Percentiles rank a stretch among this genome's conserved stretches.
Conservation (phyloP, 1,140 invertebrate genomes). For the Varroa destructor region DNA sequence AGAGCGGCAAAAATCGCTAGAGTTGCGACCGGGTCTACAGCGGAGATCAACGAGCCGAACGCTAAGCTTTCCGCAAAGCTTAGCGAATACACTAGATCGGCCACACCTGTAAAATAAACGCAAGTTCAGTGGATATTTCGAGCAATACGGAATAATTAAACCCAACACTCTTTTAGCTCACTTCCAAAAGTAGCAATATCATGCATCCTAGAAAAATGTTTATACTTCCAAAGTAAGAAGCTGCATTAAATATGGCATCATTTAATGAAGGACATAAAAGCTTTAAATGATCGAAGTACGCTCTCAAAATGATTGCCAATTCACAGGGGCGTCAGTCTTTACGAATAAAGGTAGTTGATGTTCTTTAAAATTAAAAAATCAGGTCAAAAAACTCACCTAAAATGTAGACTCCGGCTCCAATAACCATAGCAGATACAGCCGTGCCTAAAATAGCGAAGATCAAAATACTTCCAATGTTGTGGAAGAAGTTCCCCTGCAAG, state of each 20-base stretch:
- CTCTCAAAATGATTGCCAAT: too few relatives aligned
- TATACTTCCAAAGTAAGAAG: too few relatives aligned
- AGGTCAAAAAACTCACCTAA: slow-evolving; percentile 48
- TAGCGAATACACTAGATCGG: slow-evolving; percentile 64
- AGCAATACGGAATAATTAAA: not conserved
- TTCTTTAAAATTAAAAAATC: slow-evolving; percentile 40
- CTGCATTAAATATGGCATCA: too few relatives aligned
- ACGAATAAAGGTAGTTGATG: too few relatives aligned
- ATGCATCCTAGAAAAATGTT: too few relatives aligned
- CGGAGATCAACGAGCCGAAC: slow-evolving; percentile 94
- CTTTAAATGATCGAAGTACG: too few relatives aligned
- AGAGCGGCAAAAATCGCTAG: slow-evolving; percentile 95
- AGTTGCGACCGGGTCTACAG: slow-evolving; percentile 94
- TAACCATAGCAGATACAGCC: slow-evolving; percentile 80
- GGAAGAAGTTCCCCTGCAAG: slow-evolving; percentile 77
- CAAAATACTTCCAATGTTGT: slow-evolving; percentile 75
- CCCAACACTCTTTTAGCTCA: too few relatives aligned
- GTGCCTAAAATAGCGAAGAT: slow-evolving; percentile 95
- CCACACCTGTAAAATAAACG: slow-evolving; percentile 39
- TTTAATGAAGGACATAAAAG: too few relatives aligned
- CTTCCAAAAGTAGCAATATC: too few relatives aligned
- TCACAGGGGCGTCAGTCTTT: too few relatives aligned
- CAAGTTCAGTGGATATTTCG: not conserved
- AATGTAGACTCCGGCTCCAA: slow-evolving; percentile 85
- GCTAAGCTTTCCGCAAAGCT: slow-evolving; percentile 94